phyloP scores from a whole-genome alignment of 2,888 invertebrate species.

The Scelioninae gen. 1 region DNA sequence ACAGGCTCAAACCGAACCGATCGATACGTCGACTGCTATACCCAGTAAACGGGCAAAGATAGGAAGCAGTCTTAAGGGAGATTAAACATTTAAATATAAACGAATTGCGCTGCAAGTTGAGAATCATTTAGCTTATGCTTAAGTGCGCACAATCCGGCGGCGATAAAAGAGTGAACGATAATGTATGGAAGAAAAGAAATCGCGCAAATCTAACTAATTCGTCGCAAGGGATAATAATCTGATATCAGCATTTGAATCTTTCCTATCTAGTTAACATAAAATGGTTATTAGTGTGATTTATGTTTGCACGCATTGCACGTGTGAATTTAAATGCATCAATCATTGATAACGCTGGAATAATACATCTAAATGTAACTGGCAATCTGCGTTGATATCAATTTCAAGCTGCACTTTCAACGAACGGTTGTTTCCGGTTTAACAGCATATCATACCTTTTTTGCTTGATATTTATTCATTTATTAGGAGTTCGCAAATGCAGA shows the following conservation, averaged over 20 bases:
- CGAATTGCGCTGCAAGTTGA: constrained; percentile 1
- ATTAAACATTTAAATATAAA: constrained; percentile 44
- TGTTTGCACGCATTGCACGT: constrained; percentile 14
- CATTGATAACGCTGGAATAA: constrained; percentile 36
- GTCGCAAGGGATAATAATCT: constrained; percentile 3
- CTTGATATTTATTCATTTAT: too few species aligned
- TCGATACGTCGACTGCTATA: constrained; percentile 54
- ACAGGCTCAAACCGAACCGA: constrained; percentile 48
- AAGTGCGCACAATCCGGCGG: too few species aligned
- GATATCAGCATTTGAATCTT: not conserved
- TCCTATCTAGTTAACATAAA: constrained; percentile 23
- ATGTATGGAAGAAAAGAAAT: too few species aligned
- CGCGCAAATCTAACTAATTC: too few species aligned
- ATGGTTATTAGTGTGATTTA: constrained; percentile 28
- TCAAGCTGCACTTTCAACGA: too few species aligned
- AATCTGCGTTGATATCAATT: constrained; percentile 7
- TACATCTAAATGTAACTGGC: constrained; percentile 20
- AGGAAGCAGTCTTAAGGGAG: constrained; percentile 25
- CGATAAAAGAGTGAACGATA: not conserved
- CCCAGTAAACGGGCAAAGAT: constrained; percentile 48
- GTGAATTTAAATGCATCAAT: constrained; percentile 40
- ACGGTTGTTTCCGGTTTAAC: too few species aligned
- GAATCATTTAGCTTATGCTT: too few species aligned
- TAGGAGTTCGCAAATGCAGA: too few species aligned
- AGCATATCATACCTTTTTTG: too few species aligned